Percentiles rank a stretch among this genome's conserved stretches.
Evolutionary conservation across 1,140 invertebrate species (phyloP).

Genomic region (Oryctes rhinoceros): DNA sequence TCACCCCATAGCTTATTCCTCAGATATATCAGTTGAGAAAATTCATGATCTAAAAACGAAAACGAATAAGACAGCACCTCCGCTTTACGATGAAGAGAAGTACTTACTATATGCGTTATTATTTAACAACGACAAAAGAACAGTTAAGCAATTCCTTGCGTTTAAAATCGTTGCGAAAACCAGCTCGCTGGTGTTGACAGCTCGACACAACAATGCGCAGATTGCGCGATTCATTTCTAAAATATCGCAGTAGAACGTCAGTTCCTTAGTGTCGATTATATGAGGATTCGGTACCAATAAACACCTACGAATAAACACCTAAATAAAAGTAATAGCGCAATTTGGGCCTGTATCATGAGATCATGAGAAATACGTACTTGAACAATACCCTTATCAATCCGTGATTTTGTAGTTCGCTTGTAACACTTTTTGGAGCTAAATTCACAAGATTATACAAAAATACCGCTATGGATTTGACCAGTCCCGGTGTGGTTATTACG

Average conservation of each 20-base stretch:
- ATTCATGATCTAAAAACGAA: slow-evolving; percentile 55
- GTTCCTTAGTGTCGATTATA: slow-evolving; percentile 54
- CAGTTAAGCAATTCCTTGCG: slow-evolving; percentile 62
- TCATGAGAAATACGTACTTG: slow-evolving; percentile 43
- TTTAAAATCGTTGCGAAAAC: slow-evolving; percentile 61
- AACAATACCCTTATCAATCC: slow-evolving; percentile 51
- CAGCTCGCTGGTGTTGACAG: slow-evolving; percentile 57
- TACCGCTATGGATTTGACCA: slow-evolving; percentile 61
- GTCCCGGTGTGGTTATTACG: slow-evolving; percentile 60
- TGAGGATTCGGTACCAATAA: slow-evolving; percentile 55
- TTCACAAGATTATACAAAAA: slow-evolving; percentile 62
- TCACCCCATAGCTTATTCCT: slow-evolving; percentile 62
- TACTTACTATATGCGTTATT: slow-evolving; percentile 62
- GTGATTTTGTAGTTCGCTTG: slow-evolving; percentile 46
- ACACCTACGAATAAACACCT: slow-evolving; percentile 54
- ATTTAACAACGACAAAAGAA: slow-evolving; percentile 62
- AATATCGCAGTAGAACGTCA: slow-evolving; percentile 61
- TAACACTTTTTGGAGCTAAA: slow-evolving; percentile 55
- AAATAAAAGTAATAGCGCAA: neutral
- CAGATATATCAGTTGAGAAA: slow-evolving; percentile 58
- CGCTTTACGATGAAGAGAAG: neutral
- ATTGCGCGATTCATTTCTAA: slow-evolving; percentile 65
- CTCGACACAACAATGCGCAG: slow-evolving; percentile 61
- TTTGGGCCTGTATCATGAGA: neutral
- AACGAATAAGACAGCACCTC: slow-evolving; percentile 28